Conservation (phyloP, 2,888 invertebrate genomes). For the Oegoconia quadripuncta region DNA sequence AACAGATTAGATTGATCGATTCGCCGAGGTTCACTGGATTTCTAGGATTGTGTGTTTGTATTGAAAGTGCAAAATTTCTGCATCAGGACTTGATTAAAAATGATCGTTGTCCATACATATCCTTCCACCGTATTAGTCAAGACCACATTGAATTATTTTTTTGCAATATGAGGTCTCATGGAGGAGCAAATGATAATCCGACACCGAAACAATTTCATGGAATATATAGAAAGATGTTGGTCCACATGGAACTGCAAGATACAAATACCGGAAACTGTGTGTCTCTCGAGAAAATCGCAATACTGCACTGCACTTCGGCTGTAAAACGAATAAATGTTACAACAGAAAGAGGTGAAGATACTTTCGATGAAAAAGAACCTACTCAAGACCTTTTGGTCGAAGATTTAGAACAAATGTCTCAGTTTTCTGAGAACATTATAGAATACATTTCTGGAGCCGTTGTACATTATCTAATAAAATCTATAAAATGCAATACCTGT, state of each 20-base stretch:
- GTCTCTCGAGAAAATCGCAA: constrained; percentile 7
- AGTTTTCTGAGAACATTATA: no score
- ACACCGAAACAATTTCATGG: constrained; percentile 1
- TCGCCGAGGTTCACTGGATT: constrained; percentile 10
- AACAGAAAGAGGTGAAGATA: no score
- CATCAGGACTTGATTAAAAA: not conserved
- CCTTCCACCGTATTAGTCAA: constrained; percentile 6
- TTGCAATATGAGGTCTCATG: constrained; percentile 9
- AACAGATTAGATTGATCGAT: constrained; percentile 8
- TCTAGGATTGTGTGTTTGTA: constrained; percentile 6
- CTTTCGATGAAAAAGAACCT: no score
- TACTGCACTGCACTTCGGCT: constrained; percentile 9
- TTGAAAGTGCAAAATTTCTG: constrained; percentile 4
- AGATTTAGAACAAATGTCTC: no score
- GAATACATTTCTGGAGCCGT: no score
- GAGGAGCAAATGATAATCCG: constrained; percentile 10
- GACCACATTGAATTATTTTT: constrained; percentile 13
- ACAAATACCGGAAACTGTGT: constrained; percentile 4
- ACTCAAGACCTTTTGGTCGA: no score
- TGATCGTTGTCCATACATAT: not conserved
- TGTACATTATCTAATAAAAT: no score
- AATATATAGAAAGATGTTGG: constrained; percentile 6
- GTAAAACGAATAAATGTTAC: constrained; percentile 6
- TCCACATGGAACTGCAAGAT: not conserved
- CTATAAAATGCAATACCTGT: no score